A percentile compares a stretch with the other conserved stretches of the same genome.
phyloP scores from a whole-genome alignment of 2,113 vertebrate genomes.

The Xerus inauris region DNA sequence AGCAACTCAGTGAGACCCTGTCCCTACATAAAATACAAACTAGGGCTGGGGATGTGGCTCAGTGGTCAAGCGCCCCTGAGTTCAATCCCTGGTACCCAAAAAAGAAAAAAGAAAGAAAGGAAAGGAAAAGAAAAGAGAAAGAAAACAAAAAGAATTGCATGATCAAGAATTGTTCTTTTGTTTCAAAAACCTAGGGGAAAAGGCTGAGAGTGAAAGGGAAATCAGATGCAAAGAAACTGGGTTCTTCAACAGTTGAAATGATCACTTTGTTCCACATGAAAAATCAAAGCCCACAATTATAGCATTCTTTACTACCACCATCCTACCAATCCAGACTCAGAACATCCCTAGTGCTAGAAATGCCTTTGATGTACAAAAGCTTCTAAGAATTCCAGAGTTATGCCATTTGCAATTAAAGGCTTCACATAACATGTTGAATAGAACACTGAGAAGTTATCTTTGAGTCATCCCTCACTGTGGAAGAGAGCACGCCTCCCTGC shows the following conservation, averaged over 20 bases:
- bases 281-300: neutral
- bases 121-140: neutral
- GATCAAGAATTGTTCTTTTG: neutral
- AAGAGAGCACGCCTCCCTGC: neutral
- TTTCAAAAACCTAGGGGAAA: neutral
- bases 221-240: neutral
- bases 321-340: neutral
- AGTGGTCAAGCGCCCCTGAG: too few species aligned
- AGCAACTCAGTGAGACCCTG: too few species aligned
- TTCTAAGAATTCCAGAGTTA: slow-evolving; percentile 24
- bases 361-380: neutral
- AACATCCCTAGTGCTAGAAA: neutral
- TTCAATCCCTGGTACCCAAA: too few species aligned
- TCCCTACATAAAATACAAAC: too few species aligned
- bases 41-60: too few species aligned
- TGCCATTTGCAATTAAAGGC: neutral
- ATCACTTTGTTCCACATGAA: neutral
- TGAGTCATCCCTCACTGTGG: neutral
- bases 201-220: neutral
- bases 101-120: too few species aligned
- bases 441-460: neutral
- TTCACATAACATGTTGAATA: neutral
- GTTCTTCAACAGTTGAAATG: neutral
- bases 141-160: neutral
- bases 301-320: neutral